phyloP scores from a whole-genome alignment of 2,113 vertebrate genomes.

The Rhynchopsitta pachyrhyncha region DNA sequence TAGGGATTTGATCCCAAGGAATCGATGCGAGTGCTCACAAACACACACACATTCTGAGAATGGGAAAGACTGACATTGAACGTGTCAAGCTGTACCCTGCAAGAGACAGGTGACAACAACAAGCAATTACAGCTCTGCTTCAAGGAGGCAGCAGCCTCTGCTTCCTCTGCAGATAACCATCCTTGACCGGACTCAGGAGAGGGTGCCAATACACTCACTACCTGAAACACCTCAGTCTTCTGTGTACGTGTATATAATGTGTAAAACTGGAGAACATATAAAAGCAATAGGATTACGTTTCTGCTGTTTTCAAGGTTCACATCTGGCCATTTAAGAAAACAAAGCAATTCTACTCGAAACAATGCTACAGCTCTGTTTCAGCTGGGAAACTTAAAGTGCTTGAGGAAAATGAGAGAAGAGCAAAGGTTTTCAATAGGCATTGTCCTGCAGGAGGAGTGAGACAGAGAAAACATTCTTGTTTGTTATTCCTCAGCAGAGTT shows the following conservation, averaged over 20 bases:
- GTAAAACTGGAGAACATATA: not conserved
- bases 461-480: not conserved
- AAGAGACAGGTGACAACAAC: not conserved
- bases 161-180: not conserved
- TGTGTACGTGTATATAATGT: not conserved
- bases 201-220: not conserved
- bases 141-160: not conserved
- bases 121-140: not conserved
- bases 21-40: not conserved
- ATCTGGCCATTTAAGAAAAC: not conserved
- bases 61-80: not conserved
- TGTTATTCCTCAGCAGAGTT: not conserved
- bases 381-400: not conserved
- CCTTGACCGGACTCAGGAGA: not conserved
- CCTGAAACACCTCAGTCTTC: not conserved
- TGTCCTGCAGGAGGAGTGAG: not conserved
- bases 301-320: not conserved
- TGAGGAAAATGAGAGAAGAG: not conserved
- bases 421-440: not conserved
- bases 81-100: accelerated
- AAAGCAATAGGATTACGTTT: not conserved
- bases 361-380: not conserved
- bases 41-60: accelerated
- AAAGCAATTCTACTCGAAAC: not conserved
- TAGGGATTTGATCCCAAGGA: not conserved